Percentiles rank a stretch among this genome's conserved stretches.
Evolutionary conservation across 2,797 vertebrate genomes (phyloP).

Genomic region (Mallotus villosus): DNA sequence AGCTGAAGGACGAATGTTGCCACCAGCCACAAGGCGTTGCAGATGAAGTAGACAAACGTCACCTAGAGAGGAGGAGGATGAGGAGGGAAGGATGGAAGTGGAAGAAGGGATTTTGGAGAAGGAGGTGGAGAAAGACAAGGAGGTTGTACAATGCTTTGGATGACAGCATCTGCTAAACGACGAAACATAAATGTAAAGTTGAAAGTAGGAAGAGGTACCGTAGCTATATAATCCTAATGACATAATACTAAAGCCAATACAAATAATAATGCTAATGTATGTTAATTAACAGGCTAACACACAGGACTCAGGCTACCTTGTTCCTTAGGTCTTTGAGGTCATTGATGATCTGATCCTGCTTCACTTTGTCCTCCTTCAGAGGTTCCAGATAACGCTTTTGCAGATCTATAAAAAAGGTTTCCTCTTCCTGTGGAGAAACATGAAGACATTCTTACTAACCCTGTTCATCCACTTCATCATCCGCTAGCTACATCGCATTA

Average conservation of each 20-base stretch:
- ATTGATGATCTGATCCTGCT: constrained; percentile 45
- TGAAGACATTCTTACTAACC: background rate
- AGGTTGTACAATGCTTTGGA: too few species aligned
- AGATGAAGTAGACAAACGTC: constrained; percentile 67
- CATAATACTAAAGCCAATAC: too few species aligned
- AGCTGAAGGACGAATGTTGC: constrained; percentile 62
- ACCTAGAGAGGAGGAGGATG: constrained; percentile 43
- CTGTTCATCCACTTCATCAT: background rate
- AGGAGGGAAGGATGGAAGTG: background rate
- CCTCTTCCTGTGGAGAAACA: constrained; percentile 56
- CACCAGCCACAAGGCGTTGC: constrained; percentile 67
- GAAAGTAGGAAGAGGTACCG: too few species aligned
- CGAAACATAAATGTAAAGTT: too few species aligned
- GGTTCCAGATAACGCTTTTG: constrained; percentile 62
- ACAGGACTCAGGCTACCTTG: constrained; percentile 50
- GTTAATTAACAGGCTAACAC: background rate
- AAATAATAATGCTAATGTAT: too few species aligned
- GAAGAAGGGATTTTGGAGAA: background rate
- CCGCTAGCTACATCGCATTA: too few species aligned
- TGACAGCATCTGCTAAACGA: too few species aligned
- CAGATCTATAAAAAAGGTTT: constrained; percentile 56
- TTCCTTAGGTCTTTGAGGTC: constrained; percentile 64
- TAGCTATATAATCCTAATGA: too few species aligned
- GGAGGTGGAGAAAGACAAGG: background rate
- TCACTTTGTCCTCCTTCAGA: constrained; percentile 56